These are phyloP conservation scores for Rhadinocentrus ornatus DNA, from an alignment of 2,797 vertebrate species.

Conservation along the genomic window DNA sequence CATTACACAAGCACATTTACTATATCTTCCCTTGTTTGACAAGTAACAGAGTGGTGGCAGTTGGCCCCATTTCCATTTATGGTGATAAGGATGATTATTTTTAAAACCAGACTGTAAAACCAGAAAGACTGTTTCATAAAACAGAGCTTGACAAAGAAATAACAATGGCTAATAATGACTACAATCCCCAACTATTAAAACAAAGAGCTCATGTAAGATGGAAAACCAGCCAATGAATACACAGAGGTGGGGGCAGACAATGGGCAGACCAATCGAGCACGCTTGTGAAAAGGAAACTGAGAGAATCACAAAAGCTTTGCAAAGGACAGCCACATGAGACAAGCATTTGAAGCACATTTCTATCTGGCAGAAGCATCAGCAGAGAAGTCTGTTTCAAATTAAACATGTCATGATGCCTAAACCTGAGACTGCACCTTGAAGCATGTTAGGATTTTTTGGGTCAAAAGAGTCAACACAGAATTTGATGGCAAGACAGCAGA, in stretches of 20 bases:
- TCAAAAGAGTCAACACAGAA: slow-evolving; percentile 13
- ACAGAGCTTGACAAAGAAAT: slow-evolving; percentile 45
- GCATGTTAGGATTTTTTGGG: slow-evolving; percentile 21
- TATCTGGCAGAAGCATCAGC: slow-evolving; percentile 15
- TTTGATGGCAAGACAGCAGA: slow-evolving; percentile 31
- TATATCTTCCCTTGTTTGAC: too few relatives aligned
- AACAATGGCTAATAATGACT: slow-evolving; percentile 48
- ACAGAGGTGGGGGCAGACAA: slow-evolving; percentile 46
- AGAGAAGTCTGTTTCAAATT: slow-evolving; percentile 22
- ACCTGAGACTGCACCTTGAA: slow-evolving; percentile 24
- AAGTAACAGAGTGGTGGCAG: slow-evolving; percentile 39
- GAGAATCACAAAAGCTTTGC: slow-evolving; percentile 29
- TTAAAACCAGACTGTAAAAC: slow-evolving; percentile 54
- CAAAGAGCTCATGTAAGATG: slow-evolving; percentile 46
- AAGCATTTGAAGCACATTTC: slow-evolving; percentile 21
- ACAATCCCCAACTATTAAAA: slow-evolving; percentile 48
- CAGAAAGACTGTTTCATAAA: slow-evolving; percentile 40
- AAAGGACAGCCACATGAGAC: slow-evolving; percentile 28
- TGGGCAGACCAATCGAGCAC: slow-evolving; percentile 13
- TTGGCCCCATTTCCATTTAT: slow-evolving; percentile 65
- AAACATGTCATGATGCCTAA: slow-evolving; percentile 21
- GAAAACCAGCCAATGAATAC: slow-evolving; percentile 62
- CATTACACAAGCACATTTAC: slow-evolving; percentile 4
- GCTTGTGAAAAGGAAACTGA: slow-evolving; percentile 72
- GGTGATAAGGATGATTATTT: slow-evolving; percentile 66